Conservation (phyloP, 2,888 invertebrate genomes). For the Caenorhabditis sp. region DNA sequence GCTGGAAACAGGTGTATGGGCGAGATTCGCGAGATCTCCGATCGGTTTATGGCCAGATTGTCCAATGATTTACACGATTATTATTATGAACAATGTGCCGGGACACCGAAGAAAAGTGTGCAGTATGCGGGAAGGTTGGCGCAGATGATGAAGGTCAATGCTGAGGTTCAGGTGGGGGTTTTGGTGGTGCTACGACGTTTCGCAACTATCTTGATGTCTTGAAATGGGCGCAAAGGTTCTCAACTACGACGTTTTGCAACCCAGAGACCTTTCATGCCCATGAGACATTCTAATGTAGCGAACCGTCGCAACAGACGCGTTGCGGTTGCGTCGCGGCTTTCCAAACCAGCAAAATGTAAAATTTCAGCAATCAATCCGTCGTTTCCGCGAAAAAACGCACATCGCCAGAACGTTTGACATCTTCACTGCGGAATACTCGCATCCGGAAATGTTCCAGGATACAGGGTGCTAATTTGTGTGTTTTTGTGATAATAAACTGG, state of each 20-base stretch:
- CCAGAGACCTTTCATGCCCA: no score
- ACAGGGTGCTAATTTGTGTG: conserved; percentile 10
- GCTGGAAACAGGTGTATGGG: conserved; percentile 25
- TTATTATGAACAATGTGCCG: conserved; percentile 13
- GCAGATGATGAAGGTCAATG: conserved; percentile 57
- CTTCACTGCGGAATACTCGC: conserved; percentile 58
- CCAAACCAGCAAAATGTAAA: no score
- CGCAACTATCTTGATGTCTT: no score
- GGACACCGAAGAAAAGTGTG: not conserved
- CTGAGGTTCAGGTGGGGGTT: no score
- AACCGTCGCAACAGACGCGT: no score
- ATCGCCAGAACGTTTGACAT: conserved; percentile 66
- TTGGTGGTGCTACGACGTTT: no score
- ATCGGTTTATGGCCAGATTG: conserved; percentile 33
- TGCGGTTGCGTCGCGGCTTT: no score
- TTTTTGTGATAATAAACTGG: not conserved
- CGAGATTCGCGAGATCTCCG: conserved; percentile 27
- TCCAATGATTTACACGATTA: conserved; percentile 59
- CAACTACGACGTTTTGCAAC: no score
- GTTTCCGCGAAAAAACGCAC: conserved; percentile 45
- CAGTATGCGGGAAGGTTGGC: conserved; percentile 63
- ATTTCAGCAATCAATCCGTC: conserved; percentile 56
- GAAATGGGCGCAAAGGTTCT: no score
- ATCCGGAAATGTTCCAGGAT: conserved; percentile 44
- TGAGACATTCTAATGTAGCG: no score